Evolutionary conservation across 2,888 invertebrate species (phyloP).

Genomic region (Ligdia adustata): DNA sequence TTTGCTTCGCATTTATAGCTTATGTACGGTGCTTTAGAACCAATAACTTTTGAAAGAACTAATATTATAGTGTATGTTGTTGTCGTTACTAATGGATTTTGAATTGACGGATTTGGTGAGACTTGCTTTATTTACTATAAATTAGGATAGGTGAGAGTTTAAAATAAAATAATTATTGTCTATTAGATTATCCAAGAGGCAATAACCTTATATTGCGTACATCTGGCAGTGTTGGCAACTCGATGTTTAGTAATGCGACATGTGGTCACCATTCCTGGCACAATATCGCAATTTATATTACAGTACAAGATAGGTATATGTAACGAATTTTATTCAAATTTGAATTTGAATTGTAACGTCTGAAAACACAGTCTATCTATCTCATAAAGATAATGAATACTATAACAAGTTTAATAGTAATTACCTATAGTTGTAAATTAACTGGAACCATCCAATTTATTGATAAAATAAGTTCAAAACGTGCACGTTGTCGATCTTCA

Average conservation of each 20-base stretch:
- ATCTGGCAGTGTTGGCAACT: conserved; percentile 73
- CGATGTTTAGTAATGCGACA: conserved; percentile 64
- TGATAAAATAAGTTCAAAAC: no score
- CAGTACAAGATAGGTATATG: no score
- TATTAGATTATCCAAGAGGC: conserved; percentile 50
- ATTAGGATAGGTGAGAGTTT: conserved; percentile 19
- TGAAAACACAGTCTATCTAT: conserved; percentile 10
- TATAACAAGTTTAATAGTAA: no score
- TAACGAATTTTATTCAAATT: no score
- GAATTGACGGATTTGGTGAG: conserved; percentile 54
- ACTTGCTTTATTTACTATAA: conserved; percentile 36
- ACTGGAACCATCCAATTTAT: no score
- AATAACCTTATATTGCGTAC: conserved; percentile 68
- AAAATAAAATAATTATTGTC: conserved; percentile 31
- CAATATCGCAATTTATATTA: conserved; percentile 42
- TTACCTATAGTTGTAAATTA: no score
- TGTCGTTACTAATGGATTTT: conserved; percentile 43
- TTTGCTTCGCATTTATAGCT: conserved; percentile 77
- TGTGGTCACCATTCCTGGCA: conserved; percentile 71
- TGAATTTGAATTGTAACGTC: conserved; percentile 28
- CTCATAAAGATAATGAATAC: no score
- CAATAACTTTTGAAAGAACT: conserved; percentile 34
- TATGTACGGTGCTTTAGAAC: conserved; percentile 75
- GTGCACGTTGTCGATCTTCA: no score
- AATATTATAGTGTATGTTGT: conserved; percentile 29